These are phyloP conservation scores for Lates calcarifer DNA, from an alignment of 2,113 vertebrate species.

Conservation along the genomic window DNA sequence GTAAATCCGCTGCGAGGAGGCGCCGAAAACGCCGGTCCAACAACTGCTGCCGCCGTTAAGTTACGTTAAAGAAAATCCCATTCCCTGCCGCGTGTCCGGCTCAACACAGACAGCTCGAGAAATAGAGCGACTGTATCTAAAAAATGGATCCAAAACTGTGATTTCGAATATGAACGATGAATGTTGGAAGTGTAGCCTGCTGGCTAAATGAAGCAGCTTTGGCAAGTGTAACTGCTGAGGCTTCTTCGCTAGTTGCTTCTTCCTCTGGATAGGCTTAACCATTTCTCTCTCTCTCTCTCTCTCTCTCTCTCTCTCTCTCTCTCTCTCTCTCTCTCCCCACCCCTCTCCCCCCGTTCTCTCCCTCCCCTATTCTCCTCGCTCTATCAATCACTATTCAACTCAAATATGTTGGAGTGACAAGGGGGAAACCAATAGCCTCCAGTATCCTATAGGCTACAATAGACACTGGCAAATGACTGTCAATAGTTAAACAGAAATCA, in stretches of 20 bases:
- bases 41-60: slow-evolving; percentile 58
- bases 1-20: slow-evolving; percentile 77
- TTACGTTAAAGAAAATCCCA: slow-evolving; percentile 65
- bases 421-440: slow-evolving; percentile 25
- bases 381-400: slow-evolving; percentile 67
- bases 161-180: slow-evolving; percentile 16
- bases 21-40: slow-evolving; percentile 57
- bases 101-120: neutral
- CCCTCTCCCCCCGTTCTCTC: slow-evolving; percentile 11
- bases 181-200: slow-evolving; percentile 35
- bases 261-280: slow-evolving; percentile 62
- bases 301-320: slow-evolving; percentile 35
- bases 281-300: slow-evolving; percentile 30
- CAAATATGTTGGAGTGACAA: slow-evolving; percentile 62
- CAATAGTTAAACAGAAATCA: slow-evolving; percentile 53
- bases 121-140: neutral
- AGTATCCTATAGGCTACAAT: slow-evolving; percentile 34
- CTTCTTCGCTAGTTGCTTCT: slow-evolving; percentile 70
- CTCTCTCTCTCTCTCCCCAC: slow-evolving; percentile 23
- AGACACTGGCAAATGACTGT: slow-evolving; percentile 39
- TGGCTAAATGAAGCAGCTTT: slow-evolving; percentile 65
- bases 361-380: slow-evolving; percentile 28
- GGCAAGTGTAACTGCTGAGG: slow-evolving; percentile 67
- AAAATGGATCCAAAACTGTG: slow-evolving; percentile 6
- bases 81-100: slow-evolving; percentile 30